Evolutionary conservation across 2,113 vertebrate genomes (phyloP).

Genomic region (Melanocharis versteri): DNA sequence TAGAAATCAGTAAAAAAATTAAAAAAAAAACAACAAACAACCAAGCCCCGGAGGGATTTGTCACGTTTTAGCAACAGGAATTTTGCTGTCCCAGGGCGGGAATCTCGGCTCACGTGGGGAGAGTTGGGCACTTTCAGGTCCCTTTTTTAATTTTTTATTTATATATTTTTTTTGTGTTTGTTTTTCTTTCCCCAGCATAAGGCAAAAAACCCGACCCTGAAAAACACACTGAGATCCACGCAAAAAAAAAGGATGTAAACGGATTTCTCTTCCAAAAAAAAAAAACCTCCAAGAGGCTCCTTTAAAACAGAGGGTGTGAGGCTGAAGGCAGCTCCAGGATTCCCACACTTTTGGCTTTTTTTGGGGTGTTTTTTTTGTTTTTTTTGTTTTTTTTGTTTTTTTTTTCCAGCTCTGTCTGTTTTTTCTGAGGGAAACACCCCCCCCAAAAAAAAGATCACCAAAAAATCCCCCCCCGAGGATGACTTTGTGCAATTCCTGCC

Average conservation of each 20-base stretch:
- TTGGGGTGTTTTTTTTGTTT: neutral
- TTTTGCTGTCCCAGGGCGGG: constrained; percentile 37
- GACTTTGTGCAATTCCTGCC: no score
- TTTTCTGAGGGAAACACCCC: neutral
- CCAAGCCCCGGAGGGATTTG: neutral
- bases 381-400: neutral
- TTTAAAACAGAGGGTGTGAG: constrained; percentile 53
- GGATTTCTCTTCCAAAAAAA: constrained; percentile 58
- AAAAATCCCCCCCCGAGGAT: no score
- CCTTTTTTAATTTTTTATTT: neutral
- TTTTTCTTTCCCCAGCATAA: neutral
- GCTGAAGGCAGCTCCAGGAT: constrained; percentile 65
- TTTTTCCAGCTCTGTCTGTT: neutral
- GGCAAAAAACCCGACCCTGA: constrained; percentile 70
- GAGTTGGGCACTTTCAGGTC: neutral
- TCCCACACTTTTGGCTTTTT: constrained; percentile 65
- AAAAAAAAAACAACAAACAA: no score
- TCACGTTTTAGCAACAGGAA: constrained; percentile 64
- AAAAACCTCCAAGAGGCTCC: constrained; percentile 27
- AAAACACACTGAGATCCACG: constrained; percentile 64
- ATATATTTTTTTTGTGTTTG: neutral
- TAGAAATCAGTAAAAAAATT: constrained; percentile 55
- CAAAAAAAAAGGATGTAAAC: constrained; percentile 52
- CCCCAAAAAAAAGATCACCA: no score
- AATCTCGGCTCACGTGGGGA: neutral